Evolutionary conservation across 2,888 invertebrate genomes (phyloP).

Genomic region (Pyrocoelia pectoralis): DNA sequence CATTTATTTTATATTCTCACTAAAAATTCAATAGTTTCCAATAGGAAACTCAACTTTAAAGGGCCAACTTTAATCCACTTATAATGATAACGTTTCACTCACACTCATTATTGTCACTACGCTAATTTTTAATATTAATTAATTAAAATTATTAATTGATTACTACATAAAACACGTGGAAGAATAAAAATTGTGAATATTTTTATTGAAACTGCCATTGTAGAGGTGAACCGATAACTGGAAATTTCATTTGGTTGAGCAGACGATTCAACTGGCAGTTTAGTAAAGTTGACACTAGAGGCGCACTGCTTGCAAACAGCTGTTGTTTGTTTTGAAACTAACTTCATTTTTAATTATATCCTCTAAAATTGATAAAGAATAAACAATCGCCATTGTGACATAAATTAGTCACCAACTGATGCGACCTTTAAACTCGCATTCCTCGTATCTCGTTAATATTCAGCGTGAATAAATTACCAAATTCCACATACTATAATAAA

Average conservation of each 20-base stretch:
- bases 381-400: too few species aligned
- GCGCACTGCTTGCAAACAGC: slow-evolving; percentile 42
- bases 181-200: slow-evolving; percentile 37
- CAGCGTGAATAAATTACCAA: too few species aligned
- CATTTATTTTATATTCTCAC: not conserved
- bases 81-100: not conserved
- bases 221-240: slow-evolving; percentile 51
- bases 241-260: slow-evolving; percentile 34
- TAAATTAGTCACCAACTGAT: not conserved
- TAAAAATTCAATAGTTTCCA: not conserved
- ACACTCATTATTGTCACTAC: not conserved
- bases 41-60: slow-evolving; percentile 9
- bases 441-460: too few species aligned
- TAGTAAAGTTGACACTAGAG: slow-evolving; percentile 32
- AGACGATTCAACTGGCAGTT: slow-evolving; percentile 16
- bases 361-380: not conserved
- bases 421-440: not conserved
- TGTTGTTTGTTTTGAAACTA: slow-evolving; percentile 32
- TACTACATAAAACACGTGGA: slow-evolving; percentile 40
- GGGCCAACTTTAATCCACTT: slow-evolving; percentile 15
- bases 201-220: slow-evolving; percentile 40
- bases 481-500: too few species aligned
- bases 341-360: slow-evolving; percentile 11
- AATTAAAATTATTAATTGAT: slow-evolving; percentile 14
- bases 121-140: not conserved